Percentiles rank a stretch among this genome's conserved stretches.
Conservation (phyloP, 2,113 vertebrate genomes). For the Dermatemys mawii region DNA sequence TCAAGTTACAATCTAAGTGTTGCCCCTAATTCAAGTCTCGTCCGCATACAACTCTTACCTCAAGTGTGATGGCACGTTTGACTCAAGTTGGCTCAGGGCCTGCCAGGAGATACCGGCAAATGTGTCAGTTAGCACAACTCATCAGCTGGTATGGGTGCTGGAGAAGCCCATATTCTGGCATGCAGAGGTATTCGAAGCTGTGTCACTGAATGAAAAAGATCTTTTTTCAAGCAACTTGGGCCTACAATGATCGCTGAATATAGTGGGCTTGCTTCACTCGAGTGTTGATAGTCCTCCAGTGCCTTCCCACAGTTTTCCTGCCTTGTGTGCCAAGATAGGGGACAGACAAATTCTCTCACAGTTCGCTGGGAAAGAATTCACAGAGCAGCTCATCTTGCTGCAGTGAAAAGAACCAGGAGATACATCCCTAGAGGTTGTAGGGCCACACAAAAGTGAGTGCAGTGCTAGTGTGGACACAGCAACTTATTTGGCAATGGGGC, state of each 20-base stretch:
- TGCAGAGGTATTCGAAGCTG: background rate
- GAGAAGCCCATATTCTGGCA: background rate
- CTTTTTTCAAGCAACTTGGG: background rate
- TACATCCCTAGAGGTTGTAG: background rate
- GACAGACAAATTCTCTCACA: background rate
- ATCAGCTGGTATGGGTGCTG: background rate
- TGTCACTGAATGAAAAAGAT: background rate
- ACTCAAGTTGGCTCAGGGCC: background rate
- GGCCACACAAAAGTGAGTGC: background rate
- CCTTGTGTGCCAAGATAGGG: background rate
- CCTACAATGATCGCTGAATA: background rate
- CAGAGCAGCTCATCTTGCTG: background rate
- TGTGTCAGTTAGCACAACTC: background rate
- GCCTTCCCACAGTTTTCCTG: background rate
- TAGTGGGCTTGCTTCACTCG: background rate
- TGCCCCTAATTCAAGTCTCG: fast-evolving
- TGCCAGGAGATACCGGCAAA: background rate
- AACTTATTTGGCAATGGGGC: background rate
- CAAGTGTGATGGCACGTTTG: fast-evolving
- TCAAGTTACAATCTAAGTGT: background rate
- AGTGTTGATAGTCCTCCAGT: background rate
- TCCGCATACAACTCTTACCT: fast-evolving
- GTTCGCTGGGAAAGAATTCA: background rate
- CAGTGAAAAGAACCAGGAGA: background rate
- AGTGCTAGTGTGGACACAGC: background rate